phyloP scores from a whole-genome alignment of 2,113 vertebrate species.

The Parotia lawesii region DNA sequence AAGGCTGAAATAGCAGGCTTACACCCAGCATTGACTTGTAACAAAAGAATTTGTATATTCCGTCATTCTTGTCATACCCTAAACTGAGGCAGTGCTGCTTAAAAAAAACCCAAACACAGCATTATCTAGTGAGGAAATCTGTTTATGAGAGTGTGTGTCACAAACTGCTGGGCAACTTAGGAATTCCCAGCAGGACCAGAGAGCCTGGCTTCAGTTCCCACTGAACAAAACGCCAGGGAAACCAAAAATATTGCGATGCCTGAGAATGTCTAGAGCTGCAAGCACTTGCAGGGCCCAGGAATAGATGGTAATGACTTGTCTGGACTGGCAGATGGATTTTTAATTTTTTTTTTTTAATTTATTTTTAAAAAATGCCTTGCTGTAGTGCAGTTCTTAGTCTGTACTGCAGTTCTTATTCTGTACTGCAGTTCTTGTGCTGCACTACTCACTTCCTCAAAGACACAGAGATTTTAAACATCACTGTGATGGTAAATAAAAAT shows the following conservation, averaged over 20 bases:
- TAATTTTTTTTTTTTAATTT: too few species aligned
- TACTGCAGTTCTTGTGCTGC: neutral
- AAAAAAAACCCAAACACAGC: neutral
- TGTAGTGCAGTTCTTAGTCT: neutral
- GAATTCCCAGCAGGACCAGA: neutral
- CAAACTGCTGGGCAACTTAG: fast-evolving
- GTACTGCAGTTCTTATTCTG: neutral
- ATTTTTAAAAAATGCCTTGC: too few species aligned
- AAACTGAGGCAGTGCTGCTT: neutral
- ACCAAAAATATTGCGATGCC: neutral
- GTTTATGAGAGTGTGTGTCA: neutral
- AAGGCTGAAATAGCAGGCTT: neutral
- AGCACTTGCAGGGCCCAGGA: neutral
- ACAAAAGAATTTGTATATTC: neutral
- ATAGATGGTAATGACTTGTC: neutral
- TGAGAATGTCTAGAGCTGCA: neutral
- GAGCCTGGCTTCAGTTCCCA: neutral
- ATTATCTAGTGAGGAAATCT: neutral
- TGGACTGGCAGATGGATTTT: neutral
- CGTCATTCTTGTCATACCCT: neutral
- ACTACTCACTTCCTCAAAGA: neutral
- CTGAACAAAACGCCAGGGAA: neutral
- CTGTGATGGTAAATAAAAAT: neutral
- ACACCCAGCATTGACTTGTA: fast-evolving
- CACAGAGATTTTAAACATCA: neutral